Percentiles rank a stretch among this genome's conserved stretches.
These are phyloP conservation scores for Drosophila planitibia DNA, from an alignment of 2,888 invertebrate species.

Conservation along the genomic window DNA sequence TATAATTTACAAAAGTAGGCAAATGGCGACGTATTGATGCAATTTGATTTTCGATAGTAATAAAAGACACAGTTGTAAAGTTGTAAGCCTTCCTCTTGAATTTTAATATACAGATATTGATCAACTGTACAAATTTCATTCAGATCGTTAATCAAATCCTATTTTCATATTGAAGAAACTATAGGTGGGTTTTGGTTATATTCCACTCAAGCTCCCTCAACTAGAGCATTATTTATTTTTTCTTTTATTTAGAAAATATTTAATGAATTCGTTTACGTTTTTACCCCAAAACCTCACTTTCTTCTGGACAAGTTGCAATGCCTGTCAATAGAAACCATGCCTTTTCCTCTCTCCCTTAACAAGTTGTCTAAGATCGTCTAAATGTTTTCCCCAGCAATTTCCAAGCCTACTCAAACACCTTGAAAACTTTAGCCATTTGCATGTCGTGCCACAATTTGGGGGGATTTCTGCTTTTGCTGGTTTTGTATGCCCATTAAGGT, in stretches of 20 bases:
- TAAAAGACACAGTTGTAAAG: too few species aligned
- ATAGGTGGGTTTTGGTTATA: background rate
- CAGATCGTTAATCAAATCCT: too few species aligned
- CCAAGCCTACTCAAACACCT: slow-evolving; percentile 25
- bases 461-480: background rate
- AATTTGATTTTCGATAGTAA: too few species aligned
- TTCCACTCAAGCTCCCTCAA: background rate
- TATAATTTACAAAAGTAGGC: too few species aligned
- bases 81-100: too few species aligned
- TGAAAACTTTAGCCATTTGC: slow-evolving; percentile 40
- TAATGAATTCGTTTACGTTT: background rate
- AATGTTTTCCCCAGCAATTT: background rate
- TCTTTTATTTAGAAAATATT: background rate
- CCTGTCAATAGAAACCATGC: background rate
- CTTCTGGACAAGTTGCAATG: background rate
- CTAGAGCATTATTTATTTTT: background rate
- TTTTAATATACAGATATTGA: too few species aligned
- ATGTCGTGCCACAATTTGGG: slow-evolving; percentile 47
- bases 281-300: background rate
- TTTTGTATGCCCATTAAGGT: slow-evolving; percentile 2
- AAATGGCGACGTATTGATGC: too few species aligned
- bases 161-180: too few species aligned
- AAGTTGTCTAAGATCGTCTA: background rate
- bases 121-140: too few species aligned
- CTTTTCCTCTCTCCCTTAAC: background rate